Base-by-base conservation (phyloP, 1,140 invertebrate species). In the Drosophila simulans region DNA sequence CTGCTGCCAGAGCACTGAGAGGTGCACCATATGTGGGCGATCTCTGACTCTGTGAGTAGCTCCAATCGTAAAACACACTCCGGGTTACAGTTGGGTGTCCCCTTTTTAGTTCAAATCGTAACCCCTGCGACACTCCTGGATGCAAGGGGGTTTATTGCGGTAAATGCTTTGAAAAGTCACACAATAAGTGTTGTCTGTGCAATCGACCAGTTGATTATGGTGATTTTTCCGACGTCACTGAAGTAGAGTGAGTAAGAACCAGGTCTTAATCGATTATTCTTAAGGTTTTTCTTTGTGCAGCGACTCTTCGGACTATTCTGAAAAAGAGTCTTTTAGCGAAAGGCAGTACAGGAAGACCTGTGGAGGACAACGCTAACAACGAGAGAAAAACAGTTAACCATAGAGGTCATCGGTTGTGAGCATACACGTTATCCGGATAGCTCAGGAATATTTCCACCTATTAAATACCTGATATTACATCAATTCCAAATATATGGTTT, bases 181-280 rank as follows among this genome's bases (percentile, higher is more conserved):
- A 95, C 10, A 95, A 96, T 71, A 75, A 95, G 0, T 98, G 97
- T 80, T 95, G 95, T 0, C 93, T 97, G 12, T 98, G 97, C 72
- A 92, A 95, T 52, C 94, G 94, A 2, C 96, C 96, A 0, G 93
- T 95, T 2, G 95, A 97, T 15, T 97, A 97, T 80, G 96, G 95
- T 7, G 95, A 96, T 82, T 75, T 94, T 0, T 96, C 95, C 13
- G 96, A 97, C 74, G 92, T 96, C 7, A 97, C 96, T 71, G 95
- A 97, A 85, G 96, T 97, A 92, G 94, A 92, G 95, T 96, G 59
- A 81, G 77, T 79, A 22, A 4, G 8, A 10, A 0, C 1, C 20
- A 17, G 7, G 7, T 40, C 15, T 22, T 10, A 34, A 2, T 4
- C 3, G 13, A 22, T 15, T 3, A 20, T 25, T 15, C 31, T 58